Evolutionary conservation across 2,113 vertebrate genomes (phyloP), one percentile per base, ranked within the genome.

Genomic region (Rhabdomys dilectus): DNA sequence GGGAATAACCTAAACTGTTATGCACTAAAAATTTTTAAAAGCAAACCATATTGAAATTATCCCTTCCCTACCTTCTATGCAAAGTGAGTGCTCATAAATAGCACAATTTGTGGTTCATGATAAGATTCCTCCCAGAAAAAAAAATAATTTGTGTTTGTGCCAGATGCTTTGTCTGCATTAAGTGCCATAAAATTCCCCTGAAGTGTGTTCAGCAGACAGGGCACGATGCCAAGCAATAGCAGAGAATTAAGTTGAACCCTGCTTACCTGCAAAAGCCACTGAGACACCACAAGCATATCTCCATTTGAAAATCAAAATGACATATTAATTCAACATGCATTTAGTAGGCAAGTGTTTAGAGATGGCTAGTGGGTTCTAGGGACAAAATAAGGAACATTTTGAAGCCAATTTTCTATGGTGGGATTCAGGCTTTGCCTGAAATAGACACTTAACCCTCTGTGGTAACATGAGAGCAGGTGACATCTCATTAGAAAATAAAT

Each of bases 141-240:
- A 96, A 97, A 96, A 97, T 94, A 97, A 95, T 96, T 96, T 97
- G 96, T 97, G 78, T 97, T 96, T 97, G 90, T 97, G 93, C 94
- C 97, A 98, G 96, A 96, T 97, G 96, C 89, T 98, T 96, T 96
- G 93, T 86, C 87, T 94, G 31, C 62, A 89, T 91, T 97, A 96
- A 98, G 93, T 93, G 91, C 91, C 89, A 93, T 97, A 97, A 98
- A 98, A 95, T 97, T 93, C 90, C 95, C 95, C 96, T 92, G 80
- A 97, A 95, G 97, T 97, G 87, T 95, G 58, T 97, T 98, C 94
- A 96, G 29, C 86, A 97, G 94, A 97, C 84, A 96, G 94, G 93
- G 96, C 91, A 31, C 81, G 53, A 70, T 92, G 95, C 97, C 98
- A 96, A 56, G 56, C 86, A 97, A 85, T 72, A 82, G 75, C 96